Base-by-base conservation (phyloP, 92 coral and sea anemone genomes). In the Blastomussa wellsi region DNA sequence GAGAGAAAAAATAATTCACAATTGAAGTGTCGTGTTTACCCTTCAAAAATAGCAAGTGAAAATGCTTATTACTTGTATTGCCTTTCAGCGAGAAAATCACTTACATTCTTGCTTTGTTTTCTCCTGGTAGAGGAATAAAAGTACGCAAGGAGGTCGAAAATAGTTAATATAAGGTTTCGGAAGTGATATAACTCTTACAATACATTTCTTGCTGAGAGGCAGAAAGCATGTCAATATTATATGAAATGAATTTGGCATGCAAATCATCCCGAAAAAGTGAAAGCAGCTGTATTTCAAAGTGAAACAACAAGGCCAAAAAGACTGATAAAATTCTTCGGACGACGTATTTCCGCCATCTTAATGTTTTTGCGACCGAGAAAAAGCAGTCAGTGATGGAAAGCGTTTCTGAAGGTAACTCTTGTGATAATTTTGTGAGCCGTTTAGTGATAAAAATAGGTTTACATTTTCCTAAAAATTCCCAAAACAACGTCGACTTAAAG, bases 211-310 rank as follows among this genome's bases (percentile, higher is more conserved):
- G 78, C 69, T 70, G 86, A 70, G 84, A 80, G 2, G 19, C 62
- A 71, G 26, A 15, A 13, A n/a, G 6, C 48, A 35, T 22, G n/a
- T 77, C 68, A 47, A 36, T 35, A 9, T 70, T 48, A 24, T 37
- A 67, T n/a, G 69, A 53, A 22, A 76, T 15, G 28, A 17, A 13
- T 53, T 79, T 36, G 26, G 37, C 78, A 70, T 82, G 86, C 86
- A 82, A 82, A 70, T 82, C 37, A 71, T 82, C 49, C 69, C 24
- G 49, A 8, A 53, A 28, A 26, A 35, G 52, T 31, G 16, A 33
- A 72, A 49, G 24, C 85, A 82, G 86, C 86, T 82, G 86, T 82
- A 72, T 24, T 3, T 51, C 20, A 36, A n/a, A 37, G 53, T 38
- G 70, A 57, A 39, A 64, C 26, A 38, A 64, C 83, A 79, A 19